Base-by-base conservation (phyloP, 2,113 vertebrate genomes). In the Gobio gobio region DNA sequence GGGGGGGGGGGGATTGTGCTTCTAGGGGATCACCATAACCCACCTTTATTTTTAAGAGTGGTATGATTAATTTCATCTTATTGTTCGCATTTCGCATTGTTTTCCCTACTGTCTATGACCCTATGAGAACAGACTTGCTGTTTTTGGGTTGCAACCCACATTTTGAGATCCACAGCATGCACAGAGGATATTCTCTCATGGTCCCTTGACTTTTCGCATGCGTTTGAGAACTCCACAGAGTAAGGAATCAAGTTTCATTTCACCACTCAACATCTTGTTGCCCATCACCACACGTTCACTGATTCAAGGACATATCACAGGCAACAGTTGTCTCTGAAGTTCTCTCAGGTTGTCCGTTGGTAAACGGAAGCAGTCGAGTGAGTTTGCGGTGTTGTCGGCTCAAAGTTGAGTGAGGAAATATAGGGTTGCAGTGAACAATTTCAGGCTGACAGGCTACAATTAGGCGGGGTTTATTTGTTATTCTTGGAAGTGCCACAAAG, bases 371-470 rank as follows among this genome's bases (percentile, higher is more conserved):
- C 75, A 40, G 51, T 78, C 47, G 51, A n/a, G 75, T 26, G 54
- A 85, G 80, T 79, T 54, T 68, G 36, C 43, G 13, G 58, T 51
- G 61, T 68, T 79, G 87, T 83, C 7, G 78, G 51, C 54, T 85
- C 63, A 79, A 64, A 74, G 20, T 83, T 43, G 83, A 70, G 83
- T 66, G 83, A 72, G 83, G 84, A 84, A 88, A 86, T 84, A 59
- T 75, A 22, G 84, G 84, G 75, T 78, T 84, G 78, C 84, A 76
- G 82, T 78, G 74, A 61, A 70, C 73, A 68, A 70, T 66, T 56
- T 78, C 76, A 79, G 85, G 87, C 85, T 86, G 91, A 82, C 88
- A 92, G 88, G 51, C 59, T 87, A 87, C 93, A 91, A 94, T 94
- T 93, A 94, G 87, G 87, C 72, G 5, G 75, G 61, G 73, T 90